Evolutionary conservation across 2,888 invertebrate genomes (phyloP), one percentile per base, ranked within the genome.

Genomic region (Uropetala carovei): DNA sequence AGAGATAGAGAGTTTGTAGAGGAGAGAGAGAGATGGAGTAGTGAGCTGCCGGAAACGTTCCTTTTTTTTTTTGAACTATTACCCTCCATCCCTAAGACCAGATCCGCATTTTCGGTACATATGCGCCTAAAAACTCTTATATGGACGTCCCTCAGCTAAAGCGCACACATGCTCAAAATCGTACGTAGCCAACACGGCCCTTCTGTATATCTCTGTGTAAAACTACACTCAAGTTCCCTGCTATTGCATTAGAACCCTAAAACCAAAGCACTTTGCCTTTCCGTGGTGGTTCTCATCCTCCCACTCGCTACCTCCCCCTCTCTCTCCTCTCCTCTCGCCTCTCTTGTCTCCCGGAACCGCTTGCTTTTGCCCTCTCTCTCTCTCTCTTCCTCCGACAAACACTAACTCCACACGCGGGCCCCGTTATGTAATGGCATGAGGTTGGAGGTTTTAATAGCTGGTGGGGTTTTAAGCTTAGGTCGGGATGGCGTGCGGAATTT

Each of bases 211-310:
- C 68, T 22, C 68, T 68, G 68, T 68, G 68, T 68, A 68, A 68
- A 68, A 18, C 75, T 75, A 27, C 75, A 27, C 75, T 75, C 68
- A 68, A 68, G 27, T 22, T 75, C 75, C 75, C 22, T 75, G 75
- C 22, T 75, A 75, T 75, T 75, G 75, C 75, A 75, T 75, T 75
- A 75, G 75, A 75, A 75, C 75, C 75, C 75, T 75, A 75, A 75
- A 75, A 75, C 75, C 75, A 75, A 75, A 75, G 75, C 75, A 75
- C 75, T 75, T 75, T 75, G 75, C 75, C 27, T 75, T 75, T 27
- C 75, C 75, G 75, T 27, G 75, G 75, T 75, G 22, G 13, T 75
- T 43, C 43, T 43, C 43, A 43, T 5, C 27, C 75, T 27, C 68
- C 68, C 18, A 68, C 68, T 75, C 27, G 22, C 75, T 4, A 22